Base-by-base conservation (phyloP, 2,888 invertebrate genomes). In the Melinopterus prodromus region DNA sequence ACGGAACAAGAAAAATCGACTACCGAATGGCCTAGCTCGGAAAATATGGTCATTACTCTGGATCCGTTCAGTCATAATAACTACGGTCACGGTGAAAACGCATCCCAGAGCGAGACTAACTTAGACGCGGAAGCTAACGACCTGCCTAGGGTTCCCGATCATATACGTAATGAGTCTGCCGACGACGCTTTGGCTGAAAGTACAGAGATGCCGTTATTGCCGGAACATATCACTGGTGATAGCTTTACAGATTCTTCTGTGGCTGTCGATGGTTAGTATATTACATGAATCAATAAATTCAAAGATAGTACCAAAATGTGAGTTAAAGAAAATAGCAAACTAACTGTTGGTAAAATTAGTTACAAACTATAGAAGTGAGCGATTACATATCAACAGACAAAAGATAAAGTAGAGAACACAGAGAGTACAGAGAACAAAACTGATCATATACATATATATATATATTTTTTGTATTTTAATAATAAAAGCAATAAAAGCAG, bases 41-140 rank as follows among this genome's bases (percentile, higher is more conserved):
- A 92, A 84, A 89, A 89, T 82, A 92, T 93, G 91, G 91, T 93
- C 70, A 92, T 93, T 15, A 92, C 89, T 88, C 90, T 93, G 12
- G 92, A 93, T 86, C 93, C 93, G 2, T 93, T 91, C 84, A 90
- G 81, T 90, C 92, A 86, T 88, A 91, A 80, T 74, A 86, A 85
- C 80, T 88, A 84, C 38, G 83, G 82, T n/a, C 71, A 71, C 15
- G 26, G 35, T 26, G 80, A 82, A 16, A 77, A 70, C 7, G 78
- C 71, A 14, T 75, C 78, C 4, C 26, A 77, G 36, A 81, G 83
- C 53, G 79, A 77, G 3, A 80, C 80, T 16, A 86, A 85, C 9
- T 83, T 86, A 7, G 85, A 85, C 70, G 85, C 74, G 36, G 83
- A 84, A 6, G 85, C 85, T 81, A 84, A 81, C 87, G 91, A 91